A percentile compares a stretch with the other conserved stretches of the same genome.
phyloP scores from a whole-genome alignment of 64 coral and sea anemone genomes.

The Stichodactyla helianthus region DNA sequence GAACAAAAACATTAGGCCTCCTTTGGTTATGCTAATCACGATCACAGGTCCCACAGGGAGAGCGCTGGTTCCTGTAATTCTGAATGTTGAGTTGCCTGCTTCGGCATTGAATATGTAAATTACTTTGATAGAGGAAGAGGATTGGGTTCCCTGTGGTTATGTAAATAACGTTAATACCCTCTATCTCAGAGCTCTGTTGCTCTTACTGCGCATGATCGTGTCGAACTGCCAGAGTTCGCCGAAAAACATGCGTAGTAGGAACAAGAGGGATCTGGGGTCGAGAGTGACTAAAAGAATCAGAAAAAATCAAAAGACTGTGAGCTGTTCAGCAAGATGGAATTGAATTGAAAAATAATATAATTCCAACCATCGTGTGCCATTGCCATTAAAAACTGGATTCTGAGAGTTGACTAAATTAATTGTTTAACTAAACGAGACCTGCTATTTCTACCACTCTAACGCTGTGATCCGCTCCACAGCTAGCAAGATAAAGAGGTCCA shows the following conservation, averaged over 20 bases:
- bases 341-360: not conserved
- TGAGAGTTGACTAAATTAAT: not conserved
- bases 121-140: too few relatives aligned
- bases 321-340: too few relatives aligned
- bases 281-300: too few relatives aligned
- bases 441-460: conserved; percentile 52
- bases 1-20: not conserved
- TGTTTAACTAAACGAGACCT: not conserved
- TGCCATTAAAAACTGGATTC: not conserved
- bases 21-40: not conserved
- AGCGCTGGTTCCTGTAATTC: too few relatives aligned
- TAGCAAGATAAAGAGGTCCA: conserved; percentile 37
- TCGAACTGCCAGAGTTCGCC: not conserved
- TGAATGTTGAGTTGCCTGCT: too few relatives aligned
- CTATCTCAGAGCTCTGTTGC: not conserved
- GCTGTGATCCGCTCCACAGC: conserved; percentile 69
- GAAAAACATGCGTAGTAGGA: not conserved
- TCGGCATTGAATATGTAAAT: too few relatives aligned
- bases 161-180: too few relatives aligned
- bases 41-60: too few relatives aligned
- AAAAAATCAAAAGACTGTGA: too few relatives aligned
- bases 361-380: not conserved
- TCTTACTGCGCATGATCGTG: not conserved
- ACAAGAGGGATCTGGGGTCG: not conserved
- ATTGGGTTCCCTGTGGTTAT: too few relatives aligned